These are phyloP conservation scores for Poecilia gillii DNA, from an alignment of 2,797 vertebrate species.

Conservation along the genomic window DNA sequence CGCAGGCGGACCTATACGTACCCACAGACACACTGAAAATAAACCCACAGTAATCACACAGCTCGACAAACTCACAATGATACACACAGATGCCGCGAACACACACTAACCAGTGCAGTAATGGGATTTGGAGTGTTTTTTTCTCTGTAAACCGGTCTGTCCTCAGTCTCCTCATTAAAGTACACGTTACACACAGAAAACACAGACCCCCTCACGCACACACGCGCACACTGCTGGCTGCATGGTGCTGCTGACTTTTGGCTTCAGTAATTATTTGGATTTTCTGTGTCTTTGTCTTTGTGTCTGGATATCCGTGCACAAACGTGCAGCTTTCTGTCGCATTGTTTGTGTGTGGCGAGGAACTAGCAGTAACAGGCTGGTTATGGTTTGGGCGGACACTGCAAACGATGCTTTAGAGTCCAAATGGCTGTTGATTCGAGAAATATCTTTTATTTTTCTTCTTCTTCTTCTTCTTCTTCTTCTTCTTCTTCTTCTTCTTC, in stretches of 20 bases:
- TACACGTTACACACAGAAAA: constrained; percentile 34
- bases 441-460: constrained; percentile 8
- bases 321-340: neutral
- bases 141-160: constrained; percentile 67
- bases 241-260: constrained; percentile 47
- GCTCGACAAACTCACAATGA: constrained; percentile 26
- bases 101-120: constrained; percentile 62
- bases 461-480: neutral
- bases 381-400: constrained; percentile 31
- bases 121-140: constrained; percentile 67
- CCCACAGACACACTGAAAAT: constrained; percentile 26
- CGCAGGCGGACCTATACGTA: constrained; percentile 27
- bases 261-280: constrained; percentile 66
- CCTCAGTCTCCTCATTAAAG: constrained; percentile 69
- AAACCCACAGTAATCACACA: constrained; percentile 28
- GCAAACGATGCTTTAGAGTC: constrained; percentile 19
- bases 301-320: constrained; percentile 11
- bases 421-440: constrained; percentile 15
- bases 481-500: too few relatives aligned
- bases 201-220: neutral
- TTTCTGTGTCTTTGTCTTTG: constrained; percentile 31
- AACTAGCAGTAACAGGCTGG: constrained; percentile 39
- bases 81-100: constrained; percentile 37
- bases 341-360: constrained; percentile 10
- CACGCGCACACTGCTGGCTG: constrained; percentile 26